Base-by-base conservation (phyloP, 2,888 invertebrate genomes). In the Heliconius cydno region DNA sequence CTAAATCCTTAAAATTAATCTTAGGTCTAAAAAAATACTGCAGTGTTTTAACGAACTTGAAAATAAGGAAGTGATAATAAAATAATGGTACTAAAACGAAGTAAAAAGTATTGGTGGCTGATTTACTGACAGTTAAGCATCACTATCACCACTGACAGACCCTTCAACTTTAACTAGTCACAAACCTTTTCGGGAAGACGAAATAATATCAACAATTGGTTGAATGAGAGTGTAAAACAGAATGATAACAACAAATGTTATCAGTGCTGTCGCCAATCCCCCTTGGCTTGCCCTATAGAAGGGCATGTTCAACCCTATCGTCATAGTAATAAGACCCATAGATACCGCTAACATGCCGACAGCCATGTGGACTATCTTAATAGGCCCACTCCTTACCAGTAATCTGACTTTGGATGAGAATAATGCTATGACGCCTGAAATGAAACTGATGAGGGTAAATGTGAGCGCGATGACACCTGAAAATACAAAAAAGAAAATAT, bases 301-400 rank as follows among this genome's bases (percentile, higher is more conserved):
- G 73, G 90, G 90, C 90, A 91, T 93, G 82, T 95, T 90, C 85
- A 95, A 92, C 10, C 95, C 95, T 80, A 95, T 88, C 0, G 86
- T 85, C 83, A 95, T 90, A 0, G 94, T 90, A 0, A 93, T 87
- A 84, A 96, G 95, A 1, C 96, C 96, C 88, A 96, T 91, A 15
- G 90, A 87, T 60, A 96, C 87, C 3, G 96, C 94, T 72, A 92
- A 88, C 19, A 95, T 88, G 15, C 96, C 96, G 3, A 96, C 89
- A n/a, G 94, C 89, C 80, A 96, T 90, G 86, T 96, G 96, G 19
- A 94, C 81, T 15, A 95, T 94, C 84, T 96, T 96, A 30, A 93
- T 84, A 1, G 94, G 91, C 28, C 95, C 93, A 60, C 94, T 95
- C 79, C 92, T 93, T 80, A 96, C 86, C 84, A 90, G 86, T 68